Evolutionary conservation across 2,113 vertebrate genomes (phyloP).

Genomic region (Cavia aperea): DNA sequence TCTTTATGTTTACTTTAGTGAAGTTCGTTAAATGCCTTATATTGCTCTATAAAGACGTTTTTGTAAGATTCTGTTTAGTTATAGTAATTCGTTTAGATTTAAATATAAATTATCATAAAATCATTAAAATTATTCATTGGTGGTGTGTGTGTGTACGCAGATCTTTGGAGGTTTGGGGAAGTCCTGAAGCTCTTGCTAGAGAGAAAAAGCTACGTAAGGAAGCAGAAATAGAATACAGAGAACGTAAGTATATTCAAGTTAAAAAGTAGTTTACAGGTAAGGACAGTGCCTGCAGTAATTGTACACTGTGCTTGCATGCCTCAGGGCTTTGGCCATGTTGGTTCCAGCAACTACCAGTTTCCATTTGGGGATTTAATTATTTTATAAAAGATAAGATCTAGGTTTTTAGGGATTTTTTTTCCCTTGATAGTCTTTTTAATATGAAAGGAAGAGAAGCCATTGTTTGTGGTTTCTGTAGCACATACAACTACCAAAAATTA

Average conservation of each 20-base stretch:
- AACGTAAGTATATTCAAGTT: conserved; percentile 82
- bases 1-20: conserved; percentile 39
- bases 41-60: conserved; percentile 18
- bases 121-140: conserved; percentile 27
- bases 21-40: conserved; percentile 15
- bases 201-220: conserved; percentile 90
- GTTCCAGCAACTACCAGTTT: conserved; percentile 13
- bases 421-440: background rate
- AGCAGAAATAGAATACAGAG: conserved; percentile 90
- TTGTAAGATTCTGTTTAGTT: conserved; percentile 16
- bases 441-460: background rate
- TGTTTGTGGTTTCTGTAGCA: background rate
- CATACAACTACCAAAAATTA: background rate
- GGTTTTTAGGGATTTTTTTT: background rate
- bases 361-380: background rate
- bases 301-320: background rate
- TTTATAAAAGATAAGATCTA: background rate
- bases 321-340: background rate
- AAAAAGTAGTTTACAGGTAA: background rate
- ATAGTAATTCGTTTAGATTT: conserved; percentile 20
- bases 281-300: background rate
- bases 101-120: conserved; percentile 28
- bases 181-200: conserved; percentile 90
- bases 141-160: conserved; percentile 70
- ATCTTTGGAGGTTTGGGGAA: conserved; percentile 96